Percentiles rank a stretch among this genome's conserved stretches.
These are phyloP conservation scores for Nomada fucata DNA, from an alignment of 2,888 invertebrate species.

Conservation along the genomic window DNA sequence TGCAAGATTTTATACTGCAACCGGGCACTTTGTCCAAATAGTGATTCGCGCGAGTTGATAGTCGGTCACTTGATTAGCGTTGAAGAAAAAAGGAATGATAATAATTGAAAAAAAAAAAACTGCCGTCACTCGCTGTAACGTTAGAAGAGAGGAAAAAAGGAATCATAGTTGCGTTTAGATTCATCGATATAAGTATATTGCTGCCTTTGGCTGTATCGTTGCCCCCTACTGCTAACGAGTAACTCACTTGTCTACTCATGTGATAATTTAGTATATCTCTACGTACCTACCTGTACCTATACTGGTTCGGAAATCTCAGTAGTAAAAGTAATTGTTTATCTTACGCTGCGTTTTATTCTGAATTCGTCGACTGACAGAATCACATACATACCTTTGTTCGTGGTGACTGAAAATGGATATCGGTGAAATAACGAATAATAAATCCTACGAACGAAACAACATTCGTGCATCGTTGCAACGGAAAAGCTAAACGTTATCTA, in stretches of 20 bases:
- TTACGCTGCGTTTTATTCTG: slow-evolving; percentile 41
- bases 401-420: neutral
- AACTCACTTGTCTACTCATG: slow-evolving; percentile 82
- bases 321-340: slow-evolving; percentile 60
- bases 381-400: neutral
- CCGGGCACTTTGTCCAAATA: slow-evolving; percentile 33
- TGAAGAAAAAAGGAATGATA: neutral
- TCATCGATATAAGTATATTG: slow-evolving; percentile 78
- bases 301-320: slow-evolving; percentile 63
- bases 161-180: slow-evolving; percentile 71
- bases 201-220: slow-evolving; percentile 83
- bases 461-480: no score
- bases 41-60: slow-evolving; percentile 15
- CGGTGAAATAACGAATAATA: neutral
- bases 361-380: slow-evolving; percentile 1
- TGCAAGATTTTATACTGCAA: slow-evolving; percentile 47
- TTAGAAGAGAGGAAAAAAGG: slow-evolving; percentile 30
- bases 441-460: neutral
- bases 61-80: slow-evolving; percentile 19
- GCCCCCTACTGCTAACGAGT: slow-evolving; percentile 82
- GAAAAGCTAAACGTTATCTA: neutral
- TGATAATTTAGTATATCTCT: slow-evolving; percentile 83
- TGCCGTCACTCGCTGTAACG: slow-evolving; percentile 37
- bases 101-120: slow-evolving; percentile 23
- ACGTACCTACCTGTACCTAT: slow-evolving; percentile 79